Conservation (phyloP, 2,888 invertebrate genomes). For the Bursaphelenchus okinawaensis region DNA sequence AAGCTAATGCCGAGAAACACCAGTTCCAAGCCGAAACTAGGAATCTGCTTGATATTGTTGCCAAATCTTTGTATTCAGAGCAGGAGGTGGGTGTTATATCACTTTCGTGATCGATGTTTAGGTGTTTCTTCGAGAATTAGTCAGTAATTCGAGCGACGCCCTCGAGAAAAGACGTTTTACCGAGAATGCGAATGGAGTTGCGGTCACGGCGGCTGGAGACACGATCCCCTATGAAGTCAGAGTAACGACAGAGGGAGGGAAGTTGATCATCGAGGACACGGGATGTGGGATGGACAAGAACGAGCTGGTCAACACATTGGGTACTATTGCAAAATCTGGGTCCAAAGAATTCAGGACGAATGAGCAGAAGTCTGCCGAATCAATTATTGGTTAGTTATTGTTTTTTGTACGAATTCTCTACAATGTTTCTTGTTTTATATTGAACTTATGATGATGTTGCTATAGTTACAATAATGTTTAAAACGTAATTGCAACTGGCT, state of each 20-base stretch:
- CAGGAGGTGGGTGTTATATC: conserved; percentile 70
- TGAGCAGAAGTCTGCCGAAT: conserved; percentile 62
- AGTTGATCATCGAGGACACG: conserved; percentile 48
- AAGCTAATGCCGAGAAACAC: conserved; percentile 25
- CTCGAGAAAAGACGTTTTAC: conserved; percentile 85
- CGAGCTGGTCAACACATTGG: conserved; percentile 81
- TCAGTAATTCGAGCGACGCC: conserved; percentile 95
- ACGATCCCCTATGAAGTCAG: conserved; percentile 74
- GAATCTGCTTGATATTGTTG: conserved; percentile 91
- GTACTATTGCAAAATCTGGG: conserved; percentile 90
- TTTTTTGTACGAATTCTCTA: background rate
- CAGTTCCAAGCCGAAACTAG: conserved; percentile 95
- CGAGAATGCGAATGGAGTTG: conserved; percentile 55
- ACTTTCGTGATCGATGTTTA: conserved; percentile 57
- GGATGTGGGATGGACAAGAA: conserved; percentile 79
- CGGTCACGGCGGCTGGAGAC: background rate
- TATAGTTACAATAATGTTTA: no score
- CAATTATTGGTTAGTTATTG: conserved; percentile 71
- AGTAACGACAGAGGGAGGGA: conserved; percentile 79
- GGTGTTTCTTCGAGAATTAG: conserved; percentile 89
- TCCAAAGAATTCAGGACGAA: conserved; percentile 68
- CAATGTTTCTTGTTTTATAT: no score
- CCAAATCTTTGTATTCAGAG: conserved; percentile 90
- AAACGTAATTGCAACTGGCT: no score
- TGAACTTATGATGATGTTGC: no score